Evolutionary conservation across 2,113 vertebrate genomes (phyloP).

Genomic region (Corythaixoides concolor): DNA sequence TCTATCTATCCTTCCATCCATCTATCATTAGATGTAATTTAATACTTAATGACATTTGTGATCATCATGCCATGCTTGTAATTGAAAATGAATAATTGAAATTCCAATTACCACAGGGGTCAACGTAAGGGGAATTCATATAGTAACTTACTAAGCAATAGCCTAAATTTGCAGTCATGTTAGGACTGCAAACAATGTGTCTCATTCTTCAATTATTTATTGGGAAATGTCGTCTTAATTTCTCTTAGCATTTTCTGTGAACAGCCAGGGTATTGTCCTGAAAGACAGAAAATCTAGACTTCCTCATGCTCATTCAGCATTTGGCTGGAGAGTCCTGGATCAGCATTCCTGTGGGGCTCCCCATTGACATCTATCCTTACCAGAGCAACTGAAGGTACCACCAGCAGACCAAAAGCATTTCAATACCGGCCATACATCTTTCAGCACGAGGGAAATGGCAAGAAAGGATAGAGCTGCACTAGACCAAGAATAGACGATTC

Average conservation of each 20-base stretch:
- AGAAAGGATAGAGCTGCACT: background rate
- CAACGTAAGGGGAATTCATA: conserved; percentile 62
- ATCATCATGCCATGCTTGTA: conserved; percentile 74
- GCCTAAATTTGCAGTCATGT: conserved; percentile 58
- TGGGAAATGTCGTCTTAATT: conserved; percentile 11
- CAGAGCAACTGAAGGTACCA: background rate
- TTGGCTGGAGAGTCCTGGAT: background rate
- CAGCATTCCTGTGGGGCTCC: background rate
- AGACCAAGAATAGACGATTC: background rate
- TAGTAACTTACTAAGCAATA: conserved; percentile 61
- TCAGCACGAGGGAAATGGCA: background rate
- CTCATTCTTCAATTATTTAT: conserved; percentile 64
- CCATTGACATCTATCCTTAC: background rate
- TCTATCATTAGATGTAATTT: conserved; percentile 73
- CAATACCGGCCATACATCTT: background rate
- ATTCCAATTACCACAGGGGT: conserved; percentile 76
- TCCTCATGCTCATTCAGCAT: background rate
- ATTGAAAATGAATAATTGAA: conserved; percentile 82
- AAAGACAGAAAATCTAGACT: background rate
- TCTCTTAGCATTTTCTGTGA: background rate
- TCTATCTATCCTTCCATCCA: conserved; percentile 46
- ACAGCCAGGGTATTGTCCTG: conserved; percentile 3
- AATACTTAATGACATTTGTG: conserved; percentile 77
- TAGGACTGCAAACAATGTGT: conserved; percentile 52
- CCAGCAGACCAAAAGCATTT: background rate